phyloP scores from a whole-genome alignment of 2,888 invertebrate genomes.

The Beris morrisii region DNA sequence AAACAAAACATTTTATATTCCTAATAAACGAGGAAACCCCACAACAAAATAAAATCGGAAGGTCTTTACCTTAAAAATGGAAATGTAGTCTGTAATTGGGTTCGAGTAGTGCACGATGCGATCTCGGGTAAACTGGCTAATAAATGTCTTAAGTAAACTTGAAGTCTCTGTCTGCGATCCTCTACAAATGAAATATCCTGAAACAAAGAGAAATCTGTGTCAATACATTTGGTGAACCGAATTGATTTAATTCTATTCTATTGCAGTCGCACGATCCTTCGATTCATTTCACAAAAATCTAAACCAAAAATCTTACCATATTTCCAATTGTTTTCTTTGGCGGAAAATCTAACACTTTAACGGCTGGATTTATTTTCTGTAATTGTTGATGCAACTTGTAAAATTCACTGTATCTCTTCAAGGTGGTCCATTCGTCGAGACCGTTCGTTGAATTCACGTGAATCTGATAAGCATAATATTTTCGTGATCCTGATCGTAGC shows the following conservation, averaged over 20 bases:
- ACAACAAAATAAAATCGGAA: neutral
- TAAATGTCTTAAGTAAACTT: conserved; percentile 83
- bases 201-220: conserved; percentile 13
- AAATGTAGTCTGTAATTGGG: conserved; percentile 75
- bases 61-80: conserved; percentile 79
- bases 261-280: too few relatives aligned
- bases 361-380: conserved; percentile 78
- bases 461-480: conserved; percentile 52
- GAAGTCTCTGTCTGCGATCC: conserved; percentile 78
- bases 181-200: conserved; percentile 85
- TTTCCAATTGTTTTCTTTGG: conserved; percentile 93
- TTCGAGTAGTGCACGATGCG: conserved; percentile 72
- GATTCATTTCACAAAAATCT: conserved; percentile 18
- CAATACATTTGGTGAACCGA: neutral
- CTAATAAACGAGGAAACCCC: too few relatives aligned
- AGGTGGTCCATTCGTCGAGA: conserved; percentile 93
- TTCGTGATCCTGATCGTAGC: conserved; percentile 39
- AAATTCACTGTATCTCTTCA: conserved; percentile 91
- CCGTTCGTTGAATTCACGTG: conserved; percentile 53
- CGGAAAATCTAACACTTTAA: conserved; percentile 86
- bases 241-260: neutral
- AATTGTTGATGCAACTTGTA: conserved; percentile 80
- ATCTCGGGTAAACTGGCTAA: conserved; percentile 80
- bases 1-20: too few relatives aligned
- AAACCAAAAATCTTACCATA: conserved; percentile 63